A percentile compares a stretch with the other conserved stretches of the same genome.
Evolutionary conservation across 2,888 invertebrate genomes (phyloP).

Genomic region (Heliothis peltigera): DNA sequence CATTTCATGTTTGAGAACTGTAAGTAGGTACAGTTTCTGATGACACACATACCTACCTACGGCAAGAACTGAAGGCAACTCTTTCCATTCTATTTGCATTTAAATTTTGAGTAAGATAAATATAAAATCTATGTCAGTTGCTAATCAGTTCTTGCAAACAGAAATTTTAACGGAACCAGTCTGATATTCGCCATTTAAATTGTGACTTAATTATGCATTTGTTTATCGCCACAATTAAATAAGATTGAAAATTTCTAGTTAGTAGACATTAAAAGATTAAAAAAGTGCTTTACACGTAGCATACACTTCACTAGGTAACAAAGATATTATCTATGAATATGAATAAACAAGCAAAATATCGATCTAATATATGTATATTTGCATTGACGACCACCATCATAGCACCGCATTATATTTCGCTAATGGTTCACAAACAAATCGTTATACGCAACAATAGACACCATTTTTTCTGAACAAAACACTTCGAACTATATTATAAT

Average conservation of each 20-base stretch:
- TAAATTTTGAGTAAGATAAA: slow-evolving; percentile 35
- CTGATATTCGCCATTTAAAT: slow-evolving; percentile 8
- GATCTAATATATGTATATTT: slow-evolving; percentile 45
- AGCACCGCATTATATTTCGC: slow-evolving; percentile 38
- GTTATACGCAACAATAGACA: slow-evolving; percentile 43
- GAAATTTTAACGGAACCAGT: slow-evolving; percentile 12
- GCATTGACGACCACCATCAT: slow-evolving; percentile 29
- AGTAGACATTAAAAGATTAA: slow-evolving; percentile 9
- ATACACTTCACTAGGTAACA: slow-evolving; percentile 17
- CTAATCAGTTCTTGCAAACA: slow-evolving; percentile 29
- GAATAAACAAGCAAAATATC: slow-evolving; percentile 33
- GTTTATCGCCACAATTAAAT: background rate
- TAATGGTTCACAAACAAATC: slow-evolving; percentile 59
- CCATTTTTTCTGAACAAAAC: slow-evolving; percentile 28
- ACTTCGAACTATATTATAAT: slow-evolving; percentile 11
- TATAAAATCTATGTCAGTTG: slow-evolving; percentile 38
- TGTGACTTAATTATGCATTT: background rate
- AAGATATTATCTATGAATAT: slow-evolving; percentile 21
- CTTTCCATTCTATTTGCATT: slow-evolving; percentile 15
- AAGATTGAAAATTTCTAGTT: background rate
- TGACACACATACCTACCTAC: slow-evolving; percentile 15
- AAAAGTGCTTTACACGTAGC: background rate
- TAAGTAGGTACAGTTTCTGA: background rate
- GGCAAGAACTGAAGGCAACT: background rate
- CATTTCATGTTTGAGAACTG: background rate